Evolutionary conservation across 2,113 vertebrate species (phyloP).

Genomic region (Okapia johnstoni): DNA sequence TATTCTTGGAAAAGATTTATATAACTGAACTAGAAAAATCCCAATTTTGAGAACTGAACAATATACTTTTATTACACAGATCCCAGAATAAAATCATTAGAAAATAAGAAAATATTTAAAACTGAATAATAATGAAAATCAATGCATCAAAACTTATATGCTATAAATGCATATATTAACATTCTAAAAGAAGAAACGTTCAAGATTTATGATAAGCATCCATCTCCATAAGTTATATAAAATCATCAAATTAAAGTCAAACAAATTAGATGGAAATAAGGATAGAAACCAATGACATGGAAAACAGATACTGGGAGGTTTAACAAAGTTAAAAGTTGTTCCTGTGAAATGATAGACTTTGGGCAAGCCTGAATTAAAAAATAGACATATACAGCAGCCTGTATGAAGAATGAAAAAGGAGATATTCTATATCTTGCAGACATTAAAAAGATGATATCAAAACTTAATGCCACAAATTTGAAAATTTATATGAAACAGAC

Average conservation of each 20-base stretch:
- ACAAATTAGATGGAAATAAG: not conserved
- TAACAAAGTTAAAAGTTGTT: constrained; percentile 20
- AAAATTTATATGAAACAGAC: constrained; percentile 2
- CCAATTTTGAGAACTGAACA: not conserved
- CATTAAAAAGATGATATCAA: not conserved
- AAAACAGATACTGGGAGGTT: not conserved
- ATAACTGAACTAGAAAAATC: not conserved
- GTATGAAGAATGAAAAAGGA: constrained; percentile 5
- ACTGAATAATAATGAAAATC: not conserved
- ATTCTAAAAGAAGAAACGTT: not conserved
- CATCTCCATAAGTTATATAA: not conserved
- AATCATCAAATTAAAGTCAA: constrained; percentile 29
- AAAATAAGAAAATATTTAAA: not conserved
- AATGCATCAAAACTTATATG: not conserved
- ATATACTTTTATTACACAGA: not conserved
- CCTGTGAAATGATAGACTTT: not conserved
- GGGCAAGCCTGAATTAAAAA: not conserved
- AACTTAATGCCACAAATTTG: not conserved
- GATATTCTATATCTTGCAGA: not conserved
- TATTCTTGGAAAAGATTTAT: not conserved
- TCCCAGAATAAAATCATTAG: constrained; percentile 19
- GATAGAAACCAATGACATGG: not conserved
- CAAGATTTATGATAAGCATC: not conserved
- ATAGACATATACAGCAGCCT: not conserved
- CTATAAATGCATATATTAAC: not conserved